Evolutionary conservation across 2,888 invertebrate genomes (phyloP).

Genomic region (Rhogogaster chlorosoma): DNA sequence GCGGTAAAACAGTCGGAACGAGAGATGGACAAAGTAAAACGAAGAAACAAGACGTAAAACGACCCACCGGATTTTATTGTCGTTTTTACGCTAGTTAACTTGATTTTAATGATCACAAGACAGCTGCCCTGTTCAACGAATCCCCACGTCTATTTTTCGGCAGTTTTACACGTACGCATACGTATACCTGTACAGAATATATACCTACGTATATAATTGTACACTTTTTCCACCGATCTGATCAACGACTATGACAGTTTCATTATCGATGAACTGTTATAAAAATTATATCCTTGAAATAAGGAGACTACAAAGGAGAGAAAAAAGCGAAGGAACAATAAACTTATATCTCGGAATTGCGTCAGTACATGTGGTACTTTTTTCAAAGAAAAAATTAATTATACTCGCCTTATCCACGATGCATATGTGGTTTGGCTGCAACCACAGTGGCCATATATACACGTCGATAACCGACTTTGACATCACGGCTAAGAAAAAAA

Average conservation of each 20-base stretch:
- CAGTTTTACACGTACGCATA: not conserved
- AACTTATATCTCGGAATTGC: not conserved
- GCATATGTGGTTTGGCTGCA: not conserved
- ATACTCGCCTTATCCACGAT: not conserved
- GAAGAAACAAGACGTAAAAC: conserved; percentile 16
- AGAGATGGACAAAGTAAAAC: conserved; percentile 7
- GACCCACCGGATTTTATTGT: conserved; percentile 5
- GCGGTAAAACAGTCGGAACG: not conserved
- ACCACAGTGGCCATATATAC: not conserved
- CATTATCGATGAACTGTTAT: not conserved
- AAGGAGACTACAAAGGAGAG: not conserved
- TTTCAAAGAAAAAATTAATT: not conserved
- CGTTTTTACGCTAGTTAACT: conserved; percentile 29
- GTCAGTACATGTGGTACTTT: not conserved
- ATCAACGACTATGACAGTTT: not conserved
- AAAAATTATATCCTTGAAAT: not conserved
- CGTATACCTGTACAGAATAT: not conserved
- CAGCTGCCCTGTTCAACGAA: not conserved
- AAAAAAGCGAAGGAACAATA: not conserved
- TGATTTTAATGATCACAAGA: conserved; percentile 13
- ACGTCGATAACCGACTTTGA: not conserved
- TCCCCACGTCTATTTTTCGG: not conserved
- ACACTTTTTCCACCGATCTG: not conserved
- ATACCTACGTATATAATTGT: not conserved
- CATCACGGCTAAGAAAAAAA: not conserved